Evolutionary conservation across 2,888 invertebrate species (phyloP).

Genomic region (Drepana falcataria): DNA sequence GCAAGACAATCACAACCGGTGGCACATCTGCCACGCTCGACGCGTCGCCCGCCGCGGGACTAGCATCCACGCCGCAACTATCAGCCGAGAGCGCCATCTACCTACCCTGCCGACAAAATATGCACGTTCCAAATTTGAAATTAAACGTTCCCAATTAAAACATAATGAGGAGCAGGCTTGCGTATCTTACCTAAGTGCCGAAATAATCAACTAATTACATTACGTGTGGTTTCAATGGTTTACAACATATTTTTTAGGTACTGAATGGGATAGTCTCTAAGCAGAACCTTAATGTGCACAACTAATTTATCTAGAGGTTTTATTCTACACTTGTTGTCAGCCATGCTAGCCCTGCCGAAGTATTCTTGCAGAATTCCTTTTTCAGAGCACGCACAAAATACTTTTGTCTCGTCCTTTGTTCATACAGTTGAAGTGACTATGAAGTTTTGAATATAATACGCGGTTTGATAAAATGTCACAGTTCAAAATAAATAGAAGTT

Average conservation of each 20-base stretch:
- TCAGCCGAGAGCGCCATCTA: not conserved
- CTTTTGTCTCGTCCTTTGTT: constrained; percentile 7
- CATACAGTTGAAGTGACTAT: constrained; percentile 5
- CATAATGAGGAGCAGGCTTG: not conserved
- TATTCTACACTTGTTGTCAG: not conserved
- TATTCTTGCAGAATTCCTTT: constrained; percentile 4
- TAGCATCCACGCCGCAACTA: constrained; percentile 8
- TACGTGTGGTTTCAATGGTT: too few species aligned
- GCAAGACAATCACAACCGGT: constrained; percentile 79
- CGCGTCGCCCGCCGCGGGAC: constrained; percentile 16
- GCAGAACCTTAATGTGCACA: too few species aligned
- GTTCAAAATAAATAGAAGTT: not conserved
- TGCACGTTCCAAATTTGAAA: not conserved
- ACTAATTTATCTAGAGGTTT: too few species aligned
- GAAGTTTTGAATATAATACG: constrained; percentile 1
- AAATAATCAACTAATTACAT: too few species aligned
- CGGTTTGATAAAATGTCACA: not conserved
- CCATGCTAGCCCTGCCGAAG: not conserved
- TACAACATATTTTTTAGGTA: too few species aligned
- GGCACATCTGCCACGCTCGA: constrained; percentile 71
- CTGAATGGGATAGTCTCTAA: too few species aligned
- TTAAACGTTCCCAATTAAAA: not conserved
- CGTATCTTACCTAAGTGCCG: too few species aligned
- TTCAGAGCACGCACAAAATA: constrained; percentile 8
- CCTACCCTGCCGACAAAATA: not conserved